These are phyloP conservation scores for Exaiptasia diaphana DNA, from an alignment of 64 coral and sea anemone species.

Conservation along the genomic window DNA sequence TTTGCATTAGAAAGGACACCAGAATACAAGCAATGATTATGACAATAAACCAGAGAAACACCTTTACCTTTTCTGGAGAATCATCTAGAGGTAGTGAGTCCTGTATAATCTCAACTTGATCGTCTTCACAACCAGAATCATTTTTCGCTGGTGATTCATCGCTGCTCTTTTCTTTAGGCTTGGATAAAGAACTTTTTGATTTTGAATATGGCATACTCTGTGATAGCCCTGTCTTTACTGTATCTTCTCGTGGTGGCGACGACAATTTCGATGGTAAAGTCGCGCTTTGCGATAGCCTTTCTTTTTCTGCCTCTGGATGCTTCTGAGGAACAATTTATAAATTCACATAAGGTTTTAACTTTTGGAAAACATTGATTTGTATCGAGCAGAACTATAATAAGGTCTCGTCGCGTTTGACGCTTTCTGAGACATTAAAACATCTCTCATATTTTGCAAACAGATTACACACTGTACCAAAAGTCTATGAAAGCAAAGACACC, in stretches of 20 bases:
- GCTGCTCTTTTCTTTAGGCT: neutral
- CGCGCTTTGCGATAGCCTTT: neutral
- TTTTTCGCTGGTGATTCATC: neutral
- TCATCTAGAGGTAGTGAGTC: conserved; percentile 13
- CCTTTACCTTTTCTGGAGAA: neutral
- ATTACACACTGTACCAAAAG: too few species aligned
- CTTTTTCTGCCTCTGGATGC: neutral
- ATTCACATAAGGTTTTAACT: neutral
- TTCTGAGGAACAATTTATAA: neutral
- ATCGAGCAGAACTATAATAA: too few species aligned
- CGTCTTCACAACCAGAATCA: neutral
- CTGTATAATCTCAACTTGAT: neutral
- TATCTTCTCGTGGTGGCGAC: neutral
- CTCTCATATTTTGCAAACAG: too few species aligned
- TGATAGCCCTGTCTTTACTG: neutral
- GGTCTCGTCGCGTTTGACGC: too few species aligned
- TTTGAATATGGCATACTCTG: neutral
- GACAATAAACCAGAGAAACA: too few species aligned
- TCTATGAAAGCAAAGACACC: too few species aligned
- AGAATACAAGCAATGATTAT: neutral
- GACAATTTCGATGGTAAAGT: neutral
- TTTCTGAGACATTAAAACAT: too few species aligned
- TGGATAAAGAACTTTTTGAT: neutral
- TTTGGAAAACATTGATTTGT: neutral
- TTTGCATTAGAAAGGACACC: too few species aligned